These are phyloP conservation scores for Myotis vivesi DNA, from an alignment of 2,797 vertebrate species.

Conservation along the genomic window DNA sequence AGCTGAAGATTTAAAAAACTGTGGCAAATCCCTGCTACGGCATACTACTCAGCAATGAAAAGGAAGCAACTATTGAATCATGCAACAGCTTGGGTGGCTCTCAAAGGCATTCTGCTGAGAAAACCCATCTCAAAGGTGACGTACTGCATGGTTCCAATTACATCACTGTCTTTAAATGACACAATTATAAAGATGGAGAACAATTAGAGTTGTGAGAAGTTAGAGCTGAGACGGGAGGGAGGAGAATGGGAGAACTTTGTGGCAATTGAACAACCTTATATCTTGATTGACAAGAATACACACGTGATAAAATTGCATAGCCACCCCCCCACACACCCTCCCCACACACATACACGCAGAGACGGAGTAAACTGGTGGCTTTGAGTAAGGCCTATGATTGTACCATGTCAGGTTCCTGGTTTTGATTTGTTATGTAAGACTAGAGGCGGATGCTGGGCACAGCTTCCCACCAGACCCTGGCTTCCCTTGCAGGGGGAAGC, in stretches of 20 bases:
- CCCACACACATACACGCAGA: neutral
- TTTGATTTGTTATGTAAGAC: neutral
- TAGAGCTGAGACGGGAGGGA: neutral
- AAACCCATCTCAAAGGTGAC: neutral
- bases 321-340: accelerated
- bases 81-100: neutral
- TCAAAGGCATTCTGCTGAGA: neutral
- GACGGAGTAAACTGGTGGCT: neutral
- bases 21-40: accelerated
- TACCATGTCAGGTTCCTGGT: neutral
- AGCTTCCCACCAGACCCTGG: accelerated
- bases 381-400: neutral
- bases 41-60: neutral
- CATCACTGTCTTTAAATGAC: neutral
- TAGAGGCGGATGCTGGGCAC: too few species aligned
- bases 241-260: neutral
- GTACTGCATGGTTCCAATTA: neutral
- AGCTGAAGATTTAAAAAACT: neutral
- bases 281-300: neutral
- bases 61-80: accelerated
- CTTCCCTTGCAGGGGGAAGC: too few species aligned
- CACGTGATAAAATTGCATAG: neutral
- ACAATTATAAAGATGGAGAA: neutral
- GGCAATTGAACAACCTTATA: neutral
- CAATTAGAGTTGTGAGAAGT: neutral